phyloP scores from a whole-genome alignment of 2,888 invertebrate genomes.

The Meganola albula region DNA sequence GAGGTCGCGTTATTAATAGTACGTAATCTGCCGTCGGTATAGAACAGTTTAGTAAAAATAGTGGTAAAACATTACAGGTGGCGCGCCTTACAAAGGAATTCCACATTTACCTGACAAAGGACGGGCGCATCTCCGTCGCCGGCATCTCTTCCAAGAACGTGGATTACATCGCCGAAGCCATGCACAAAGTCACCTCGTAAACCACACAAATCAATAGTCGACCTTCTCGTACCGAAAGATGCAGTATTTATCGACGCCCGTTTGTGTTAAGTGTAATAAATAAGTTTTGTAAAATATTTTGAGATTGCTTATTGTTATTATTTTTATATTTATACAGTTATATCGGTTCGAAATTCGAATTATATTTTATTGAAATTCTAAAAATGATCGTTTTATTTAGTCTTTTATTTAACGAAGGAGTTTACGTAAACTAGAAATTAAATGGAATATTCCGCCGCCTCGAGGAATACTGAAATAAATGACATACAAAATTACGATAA shows the following conservation, averaged over 20 bases:
- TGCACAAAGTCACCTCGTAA: conserved; percentile 93
- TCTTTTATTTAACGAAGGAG: too few relatives aligned
- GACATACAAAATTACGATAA: too few relatives aligned
- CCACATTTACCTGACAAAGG: conserved; percentile 96
- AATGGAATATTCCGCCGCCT: too few relatives aligned
- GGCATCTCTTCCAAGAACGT: conserved; percentile 97
- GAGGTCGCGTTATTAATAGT: too few relatives aligned
- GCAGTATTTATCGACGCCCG: conserved; percentile 48
- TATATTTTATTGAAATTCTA: too few relatives aligned
- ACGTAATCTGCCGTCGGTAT: too few relatives aligned
- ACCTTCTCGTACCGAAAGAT: conserved; percentile 28
- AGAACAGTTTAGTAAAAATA: too few relatives aligned
- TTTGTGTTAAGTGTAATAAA: conserved; percentile 22
- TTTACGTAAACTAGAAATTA: too few relatives aligned
- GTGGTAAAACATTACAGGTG: conserved; percentile 85
- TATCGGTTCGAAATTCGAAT: too few relatives aligned
- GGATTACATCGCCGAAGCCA: conserved; percentile 93
- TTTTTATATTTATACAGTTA: conserved; percentile 12
- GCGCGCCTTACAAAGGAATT: conserved; percentile 91
- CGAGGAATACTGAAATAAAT: too few relatives aligned
- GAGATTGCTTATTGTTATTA: conserved; percentile 14
- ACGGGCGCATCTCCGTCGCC: conserved; percentile 98
- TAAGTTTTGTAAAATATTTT: conserved; percentile 14
- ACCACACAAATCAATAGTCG: conserved; percentile 5
- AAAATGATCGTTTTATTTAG: too few relatives aligned